Evolutionary conservation across 1,140 invertebrate species (phyloP).

Genomic region (Drosophila bocki): DNA sequence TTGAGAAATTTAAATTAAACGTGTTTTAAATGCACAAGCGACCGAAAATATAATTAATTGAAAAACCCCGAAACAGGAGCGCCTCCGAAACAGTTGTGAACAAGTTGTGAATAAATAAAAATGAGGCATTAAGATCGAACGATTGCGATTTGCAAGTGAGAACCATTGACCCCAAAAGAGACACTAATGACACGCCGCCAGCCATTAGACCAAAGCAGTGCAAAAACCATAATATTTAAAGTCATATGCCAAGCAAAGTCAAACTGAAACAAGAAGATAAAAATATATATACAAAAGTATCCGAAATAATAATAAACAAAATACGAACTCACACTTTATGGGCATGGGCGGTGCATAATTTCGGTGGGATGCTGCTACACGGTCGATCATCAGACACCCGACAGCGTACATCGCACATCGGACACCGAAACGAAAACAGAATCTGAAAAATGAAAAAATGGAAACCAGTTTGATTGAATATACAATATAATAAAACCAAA

Average conservation of each 20-base stretch:
- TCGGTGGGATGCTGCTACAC: conserved; percentile 45
- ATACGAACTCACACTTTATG: conserved; percentile 46
- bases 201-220: conserved; percentile 44
- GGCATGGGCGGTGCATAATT: conserved; percentile 53
- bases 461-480: conserved; percentile 69
- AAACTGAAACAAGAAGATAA: neutral
- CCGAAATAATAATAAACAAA: conserved; percentile 30
- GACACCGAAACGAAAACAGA: conserved; percentile 42
- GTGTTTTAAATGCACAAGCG: conserved; percentile 75
- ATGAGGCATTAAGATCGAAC: conserved; percentile 9
- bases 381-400: conserved; percentile 29
- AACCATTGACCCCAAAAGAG: conserved; percentile 31
- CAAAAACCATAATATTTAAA: conserved; percentile 33
- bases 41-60: conserved; percentile 64
- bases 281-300: neutral
- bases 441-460: conserved; percentile 49
- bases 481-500: conserved; percentile 72
- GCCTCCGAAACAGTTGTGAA: conserved; percentile 33
- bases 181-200: conserved; percentile 16
- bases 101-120: conserved; percentile 45
- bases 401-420: conserved; percentile 15
- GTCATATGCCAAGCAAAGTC: conserved; percentile 14
- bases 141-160: conserved; percentile 22
- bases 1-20: conserved; percentile 80
- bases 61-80: conserved; percentile 39